phyloP scores from a whole-genome alignment of 2,888 invertebrate species.

The Hydriomena furcata region DNA sequence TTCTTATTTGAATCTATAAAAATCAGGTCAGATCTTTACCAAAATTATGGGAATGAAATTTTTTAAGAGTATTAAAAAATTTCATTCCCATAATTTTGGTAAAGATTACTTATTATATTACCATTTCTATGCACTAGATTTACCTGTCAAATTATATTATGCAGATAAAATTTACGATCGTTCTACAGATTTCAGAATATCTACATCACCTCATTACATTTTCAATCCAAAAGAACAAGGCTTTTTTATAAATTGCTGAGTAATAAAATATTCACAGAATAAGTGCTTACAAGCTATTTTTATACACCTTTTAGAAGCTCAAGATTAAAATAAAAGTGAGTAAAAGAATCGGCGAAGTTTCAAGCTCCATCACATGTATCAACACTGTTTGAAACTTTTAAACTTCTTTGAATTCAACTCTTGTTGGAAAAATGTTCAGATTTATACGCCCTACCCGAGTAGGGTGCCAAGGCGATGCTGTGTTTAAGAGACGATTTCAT shows the following conservation, averaged over 20 bases:
- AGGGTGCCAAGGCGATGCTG: slow-evolving; percentile 21
- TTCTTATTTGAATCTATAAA: no score
- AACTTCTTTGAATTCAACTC: slow-evolving; percentile 54
- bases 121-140: no score
- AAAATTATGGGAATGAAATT: no score
- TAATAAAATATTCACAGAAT: slow-evolving; percentile 31
- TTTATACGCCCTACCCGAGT: slow-evolving; percentile 45
- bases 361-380: slow-evolving; percentile 59
- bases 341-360: slow-evolving; percentile 37
- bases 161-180: no score
- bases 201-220: slow-evolving; percentile 7
- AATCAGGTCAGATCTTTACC: no score
- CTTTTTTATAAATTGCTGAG: slow-evolving; percentile 5
- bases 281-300: slow-evolving; percentile 19
- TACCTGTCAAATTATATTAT: no score
- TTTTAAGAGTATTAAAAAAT: no score
- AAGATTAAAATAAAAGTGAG: slow-evolving; percentile 36
- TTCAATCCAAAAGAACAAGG: slow-evolving; percentile 12
- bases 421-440: slow-evolving; percentile 57
- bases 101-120: no score
- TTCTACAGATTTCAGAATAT: no score
- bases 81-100: no score
- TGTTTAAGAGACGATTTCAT: background rate
- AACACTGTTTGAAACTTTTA: slow-evolving; percentile 55
- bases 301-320: slow-evolving; percentile 12